Evolutionary conservation across 92 coral and sea anemone species (phyloP), one percentile per base, ranked within the genome.

Genomic region (Zoanthus gigantus): DNA sequence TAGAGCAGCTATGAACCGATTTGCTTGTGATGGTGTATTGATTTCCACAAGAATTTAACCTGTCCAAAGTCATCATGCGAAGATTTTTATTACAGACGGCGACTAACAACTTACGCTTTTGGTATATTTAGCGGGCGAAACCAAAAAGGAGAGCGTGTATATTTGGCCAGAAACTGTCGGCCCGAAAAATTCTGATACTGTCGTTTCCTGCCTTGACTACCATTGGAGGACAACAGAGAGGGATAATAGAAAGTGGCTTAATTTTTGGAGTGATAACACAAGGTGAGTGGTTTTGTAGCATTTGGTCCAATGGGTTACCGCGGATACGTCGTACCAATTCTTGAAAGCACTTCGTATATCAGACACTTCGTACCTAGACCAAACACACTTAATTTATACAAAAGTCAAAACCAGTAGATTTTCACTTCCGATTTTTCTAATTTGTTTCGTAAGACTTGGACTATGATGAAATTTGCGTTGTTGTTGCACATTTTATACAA

Each of bases 11-110:
- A 86, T 74, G 89, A 56, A 86, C 57, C 74, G 83, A 9, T 18
- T 44, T 10, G 74, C 16, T 15, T 30, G 71, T 67, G 83, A 86
- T 76, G 89, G 83, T 15, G 89, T 76, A 16, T 65, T 47, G 89
- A 86, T 47, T 86, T 86, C 71, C 89, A 86, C 83, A 86, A 76
- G 83, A 86, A 86, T 80, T 54, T 86, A 14, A 52, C 47, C 54
- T 86, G 89, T 32, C 89, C 89, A 44, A 86, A 86, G 76, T 67
- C 76, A 31, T 30, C 83, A 37, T 86, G 89, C 34, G 84, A 76
- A 65, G 89, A 86, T 54, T 61, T 56, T 17, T 86, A 86, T 50
- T 86, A 76, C 63, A 54, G 52, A 52, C 34, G 75, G 9, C 34
- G 58, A 48, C 48, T 86, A 15, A 61, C 84, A 29, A 86, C 83